phyloP scores from a whole-genome alignment of 2,113 vertebrate genomes.

The Sander vitreus region DNA sequence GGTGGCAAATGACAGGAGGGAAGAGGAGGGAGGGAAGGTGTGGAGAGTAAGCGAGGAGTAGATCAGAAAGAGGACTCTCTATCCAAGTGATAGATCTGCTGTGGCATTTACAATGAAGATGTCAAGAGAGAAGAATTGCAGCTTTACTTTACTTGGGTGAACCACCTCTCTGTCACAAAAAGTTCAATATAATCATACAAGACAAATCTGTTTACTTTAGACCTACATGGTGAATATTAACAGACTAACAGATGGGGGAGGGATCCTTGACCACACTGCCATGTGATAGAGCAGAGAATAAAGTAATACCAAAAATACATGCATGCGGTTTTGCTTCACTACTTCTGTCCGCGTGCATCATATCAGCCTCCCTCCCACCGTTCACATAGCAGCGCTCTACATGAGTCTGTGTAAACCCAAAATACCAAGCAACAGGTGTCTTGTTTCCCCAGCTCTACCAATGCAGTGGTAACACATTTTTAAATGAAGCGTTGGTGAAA shows the following conservation, averaged over 20 bases:
- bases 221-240: background rate
- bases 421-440: conserved; percentile 69
- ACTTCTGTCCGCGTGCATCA: conserved; percentile 16
- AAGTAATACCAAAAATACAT: conserved; percentile 69
- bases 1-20: background rate
- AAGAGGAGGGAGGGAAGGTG: background rate
- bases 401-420: conserved; percentile 59
- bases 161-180: no score
- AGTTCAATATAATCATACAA: background rate
- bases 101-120: background rate
- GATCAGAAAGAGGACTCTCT: background rate
- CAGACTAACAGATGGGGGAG: background rate
- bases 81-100: background rate
- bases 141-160: no score
- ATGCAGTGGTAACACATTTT: conserved; percentile 51
- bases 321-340: conserved; percentile 37
- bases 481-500: conserved; percentile 68
- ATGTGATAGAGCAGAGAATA: conserved; percentile 31
- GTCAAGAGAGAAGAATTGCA: background rate
- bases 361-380: conserved; percentile 4
- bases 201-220: no score
- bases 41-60: background rate
- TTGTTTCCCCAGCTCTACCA: conserved; percentile 52
- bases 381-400: conserved; percentile 14
- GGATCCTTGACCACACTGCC: background rate